Evolutionary conservation across 2,888 invertebrate genomes (phyloP).

Genomic region (Octonoba sinensis): DNA sequence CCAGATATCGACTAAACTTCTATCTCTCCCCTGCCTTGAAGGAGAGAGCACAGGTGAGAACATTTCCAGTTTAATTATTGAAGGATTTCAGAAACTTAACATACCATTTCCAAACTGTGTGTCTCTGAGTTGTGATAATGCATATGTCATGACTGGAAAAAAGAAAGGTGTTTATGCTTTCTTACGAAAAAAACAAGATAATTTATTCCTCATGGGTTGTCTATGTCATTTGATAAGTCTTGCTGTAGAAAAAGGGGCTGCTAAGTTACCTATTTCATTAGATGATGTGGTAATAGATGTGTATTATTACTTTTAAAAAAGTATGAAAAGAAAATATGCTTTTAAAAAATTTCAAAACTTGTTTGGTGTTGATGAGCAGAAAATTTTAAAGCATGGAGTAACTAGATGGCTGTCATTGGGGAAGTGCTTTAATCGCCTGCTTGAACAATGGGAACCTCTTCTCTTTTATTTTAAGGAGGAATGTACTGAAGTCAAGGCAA

Average conservation of each 20-base stretch:
- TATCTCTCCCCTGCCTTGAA: neutral
- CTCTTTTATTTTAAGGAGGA: constrained; percentile 6
- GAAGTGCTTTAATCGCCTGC: neutral
- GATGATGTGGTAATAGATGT: constrained; percentile 11
- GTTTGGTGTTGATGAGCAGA: neutral
- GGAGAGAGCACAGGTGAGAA: constrained; percentile 1
- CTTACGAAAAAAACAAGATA: neutral
- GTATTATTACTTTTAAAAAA: neutral
- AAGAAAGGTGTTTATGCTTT: neutral
- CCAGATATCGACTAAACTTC: neutral
- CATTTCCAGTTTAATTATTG: neutral
- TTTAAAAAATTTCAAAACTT: constrained; percentile 3
- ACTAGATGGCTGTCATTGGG: constrained; percentile 1
- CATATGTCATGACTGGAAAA: constrained; percentile 8
- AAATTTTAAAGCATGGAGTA: constrained; percentile 7
- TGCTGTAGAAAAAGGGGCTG: neutral
- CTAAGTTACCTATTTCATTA: neutral
- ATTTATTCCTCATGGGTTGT: neutral
- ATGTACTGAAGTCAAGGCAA: neutral
- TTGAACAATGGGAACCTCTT: neutral
- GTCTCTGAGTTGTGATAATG: neutral
- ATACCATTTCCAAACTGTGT: neutral
- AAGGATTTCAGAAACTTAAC: neutral
- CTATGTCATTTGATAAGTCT: constrained; percentile 7
- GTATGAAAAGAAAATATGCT: neutral